Evolutionary conservation across 30 jellyfish, hydroid and myxozoan species (phyloP), one percentile per base, ranked within the genome.

Genomic region (Turritopsis dohrnii): DNA sequence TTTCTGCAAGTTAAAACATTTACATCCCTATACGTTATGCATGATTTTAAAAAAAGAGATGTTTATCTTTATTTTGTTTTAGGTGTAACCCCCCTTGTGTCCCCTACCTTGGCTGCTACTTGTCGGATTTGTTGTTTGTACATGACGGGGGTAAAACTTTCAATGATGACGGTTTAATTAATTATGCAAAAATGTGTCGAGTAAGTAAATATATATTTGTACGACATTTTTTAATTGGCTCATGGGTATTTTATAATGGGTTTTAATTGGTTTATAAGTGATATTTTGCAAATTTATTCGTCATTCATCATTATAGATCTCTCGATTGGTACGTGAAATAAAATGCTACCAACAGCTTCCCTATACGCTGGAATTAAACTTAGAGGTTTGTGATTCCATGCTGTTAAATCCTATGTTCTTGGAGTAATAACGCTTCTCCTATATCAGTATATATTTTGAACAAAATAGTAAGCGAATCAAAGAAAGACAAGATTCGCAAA

Each of bases 21-120:
- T n/a, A n/a, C n/a, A n/a, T n/a, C n/a, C n/a, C n/a, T n/a, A n/a
- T n/a, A n/a, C n/a, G n/a, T n/a, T n/a, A n/a, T n/a, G n/a, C n/a
- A n/a, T n/a, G n/a, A n/a, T n/a, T n/a, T n/a, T n/a, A n/a, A n/a
- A n/a, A n/a, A n/a, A n/a, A n/a, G n/a, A n/a, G n/a, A n/a, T n/a
- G 60, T 41, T 41, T 13, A 13, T 41, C 13, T 69, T 69, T 69
- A n/a, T 69, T 17, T 69, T 81, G 52, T 72, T n/a, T 28, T 79
- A 92, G 97, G 54, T 92, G 97, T 80, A 94, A 92, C 75, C 97
- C 97, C 16, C 98, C 98, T 0, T 93, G 98, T 71, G 96, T 93
- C 29, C 98, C 98, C 1, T 93, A 88, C 72, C 93, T 93, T 69
- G 98, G 98, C 0, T 86, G 83, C 80, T 93, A 93, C 81, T 83